phyloP scores from a whole-genome alignment of 2,888 invertebrate genomes.

The Anthrax anthrax region DNA sequence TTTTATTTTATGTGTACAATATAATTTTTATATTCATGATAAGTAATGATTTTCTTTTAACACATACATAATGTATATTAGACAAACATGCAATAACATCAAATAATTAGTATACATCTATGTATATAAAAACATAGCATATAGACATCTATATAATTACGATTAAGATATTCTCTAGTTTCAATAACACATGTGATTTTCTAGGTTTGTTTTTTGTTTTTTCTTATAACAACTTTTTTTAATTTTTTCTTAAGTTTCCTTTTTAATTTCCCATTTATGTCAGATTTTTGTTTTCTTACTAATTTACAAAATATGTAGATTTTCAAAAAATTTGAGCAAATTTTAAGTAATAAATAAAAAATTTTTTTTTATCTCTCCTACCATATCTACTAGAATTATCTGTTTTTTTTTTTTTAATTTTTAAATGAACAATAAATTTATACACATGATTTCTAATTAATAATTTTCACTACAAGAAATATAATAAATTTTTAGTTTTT shows the following conservation, averaged over 20 bases:
- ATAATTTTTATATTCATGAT: neutral
- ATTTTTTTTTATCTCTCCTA: neutral
- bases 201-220: neutral
- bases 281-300: constrained; percentile 8
- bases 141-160: too few species aligned
- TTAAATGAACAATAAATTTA: too few species aligned
- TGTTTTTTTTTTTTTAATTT: too few species aligned
- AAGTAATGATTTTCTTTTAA: neutral
- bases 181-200: neutral
- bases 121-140: neutral
- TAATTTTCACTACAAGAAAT: too few species aligned
- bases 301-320: too few species aligned
- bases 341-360: too few species aligned
- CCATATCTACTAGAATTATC: too few species aligned
- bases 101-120: neutral
- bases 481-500: too few species aligned
- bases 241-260: neutral
- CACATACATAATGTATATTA: neutral
- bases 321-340: too few species aligned
- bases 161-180: too few species aligned
- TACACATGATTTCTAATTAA: too few species aligned
- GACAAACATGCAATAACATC: neutral
- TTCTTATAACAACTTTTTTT: neutral
- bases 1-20: neutral
- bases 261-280: constrained; percentile 10